Percentiles rank a stretch among this genome's conserved stretches.
phyloP scores from a whole-genome alignment of 2,888 invertebrate genomes.

The Entomobrya proxima region DNA sequence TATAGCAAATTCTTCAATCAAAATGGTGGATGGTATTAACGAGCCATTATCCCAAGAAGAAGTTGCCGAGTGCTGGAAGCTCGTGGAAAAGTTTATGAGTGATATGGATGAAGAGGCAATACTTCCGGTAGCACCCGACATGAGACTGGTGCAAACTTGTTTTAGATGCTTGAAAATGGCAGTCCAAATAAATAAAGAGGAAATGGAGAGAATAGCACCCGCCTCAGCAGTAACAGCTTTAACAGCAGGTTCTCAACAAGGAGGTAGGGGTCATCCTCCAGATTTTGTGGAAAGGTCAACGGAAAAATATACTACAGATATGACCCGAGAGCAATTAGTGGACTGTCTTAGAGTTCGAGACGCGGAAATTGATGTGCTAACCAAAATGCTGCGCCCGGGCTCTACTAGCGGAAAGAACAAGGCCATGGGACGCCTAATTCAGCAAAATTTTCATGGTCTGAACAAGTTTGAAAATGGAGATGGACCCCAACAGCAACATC shows the following conservation, averaged over 20 bases:
- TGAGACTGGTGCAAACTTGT: conserved; percentile 77
- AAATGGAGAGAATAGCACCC: not conserved
- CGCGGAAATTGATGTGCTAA: conserved; percentile 49
- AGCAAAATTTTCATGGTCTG: not conserved
- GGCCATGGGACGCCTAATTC: not conserved
- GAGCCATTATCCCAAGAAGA: conserved; percentile 67
- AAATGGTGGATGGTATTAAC: conserved; percentile 59
- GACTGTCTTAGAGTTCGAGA: conserved; percentile 45
- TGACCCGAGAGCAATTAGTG: conserved; percentile 38
- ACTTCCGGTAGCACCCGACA: conserved; percentile 76
- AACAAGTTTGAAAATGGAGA: conserved; percentile 25
- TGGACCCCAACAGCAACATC: not conserved
- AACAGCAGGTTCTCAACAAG: no score
- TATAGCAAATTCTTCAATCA: conserved; percentile 75
- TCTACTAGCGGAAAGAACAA: not conserved
- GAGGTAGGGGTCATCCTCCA: not conserved
- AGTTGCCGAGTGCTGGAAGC: conserved; percentile 54
- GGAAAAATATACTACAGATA: not conserved
- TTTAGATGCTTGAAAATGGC: conserved; percentile 77
- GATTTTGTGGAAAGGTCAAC: not conserved
- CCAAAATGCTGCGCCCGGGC: conserved; percentile 12
- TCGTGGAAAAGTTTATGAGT: conserved; percentile 67
- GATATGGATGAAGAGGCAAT: conserved; percentile 73
- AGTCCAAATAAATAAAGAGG: conserved; percentile 42
- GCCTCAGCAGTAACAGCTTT: not conserved